Percentiles rank a stretch among this genome's conserved stretches.
phyloP scores from a whole-genome alignment of 2,888 invertebrate genomes.

The Harpagoxenus sublaevis region DNA sequence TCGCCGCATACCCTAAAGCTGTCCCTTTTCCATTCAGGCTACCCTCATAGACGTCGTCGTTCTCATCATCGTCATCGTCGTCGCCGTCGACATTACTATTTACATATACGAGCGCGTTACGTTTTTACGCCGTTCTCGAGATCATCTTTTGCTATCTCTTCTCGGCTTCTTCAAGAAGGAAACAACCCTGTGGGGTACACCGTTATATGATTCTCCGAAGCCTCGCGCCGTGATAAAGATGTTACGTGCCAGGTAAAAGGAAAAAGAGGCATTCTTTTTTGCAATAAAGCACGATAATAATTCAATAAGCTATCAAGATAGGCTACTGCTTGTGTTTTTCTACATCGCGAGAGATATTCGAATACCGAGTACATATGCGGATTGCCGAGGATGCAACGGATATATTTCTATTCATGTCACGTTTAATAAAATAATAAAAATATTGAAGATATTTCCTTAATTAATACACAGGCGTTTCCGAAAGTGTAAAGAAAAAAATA shows the following conservation, averaged over 20 bases:
- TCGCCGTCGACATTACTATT: slow-evolving; percentile 59
- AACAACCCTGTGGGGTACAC: slow-evolving; percentile 43
- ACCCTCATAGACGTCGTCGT: slow-evolving; percentile 46
- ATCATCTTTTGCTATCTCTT: slow-evolving; percentile 48
- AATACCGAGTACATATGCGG: not conserved
- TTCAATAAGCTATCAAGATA: not conserved
- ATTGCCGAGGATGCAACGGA: not conserved
- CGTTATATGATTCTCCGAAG: slow-evolving; percentile 43
- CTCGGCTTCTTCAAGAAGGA: not conserved
- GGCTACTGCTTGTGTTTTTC: not conserved
- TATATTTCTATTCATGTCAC: not conserved
- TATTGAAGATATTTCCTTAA: not conserved
- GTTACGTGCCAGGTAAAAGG: slow-evolving; percentile 32
- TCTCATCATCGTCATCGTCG: slow-evolving; percentile 51
- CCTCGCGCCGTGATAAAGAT: slow-evolving; percentile 27
- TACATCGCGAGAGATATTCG: not conserved
- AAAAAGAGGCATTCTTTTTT: slow-evolving; percentile 39
- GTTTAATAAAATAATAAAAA: not conserved
- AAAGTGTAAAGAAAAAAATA: not conserved
- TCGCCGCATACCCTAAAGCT: slow-evolving; percentile 26
- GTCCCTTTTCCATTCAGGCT: slow-evolving; percentile 53
- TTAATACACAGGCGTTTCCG: not conserved
- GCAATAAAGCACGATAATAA: slow-evolving; percentile 7
- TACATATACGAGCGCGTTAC: slow-evolving; percentile 64
- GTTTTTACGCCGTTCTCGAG: slow-evolving; percentile 44